Percentiles rank a stretch among this genome's conserved stretches.
Conservation (phyloP, 2,888 invertebrate species). For the Eristalinus sepulchralis region DNA sequence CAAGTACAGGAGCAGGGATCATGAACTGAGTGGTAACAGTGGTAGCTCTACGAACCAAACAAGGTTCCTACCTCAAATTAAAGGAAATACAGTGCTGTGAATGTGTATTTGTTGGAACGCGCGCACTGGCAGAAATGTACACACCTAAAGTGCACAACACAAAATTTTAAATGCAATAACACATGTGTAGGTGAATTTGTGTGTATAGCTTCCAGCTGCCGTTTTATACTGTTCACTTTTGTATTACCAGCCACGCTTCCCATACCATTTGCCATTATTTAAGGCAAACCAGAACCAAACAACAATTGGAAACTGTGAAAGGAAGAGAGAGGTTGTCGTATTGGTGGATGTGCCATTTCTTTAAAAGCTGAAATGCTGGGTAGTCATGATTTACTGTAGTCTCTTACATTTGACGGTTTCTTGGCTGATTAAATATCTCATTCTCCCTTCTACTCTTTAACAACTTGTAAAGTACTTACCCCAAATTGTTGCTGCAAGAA, state of each 20-base stretch:
- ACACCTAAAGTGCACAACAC: constrained; percentile 37
- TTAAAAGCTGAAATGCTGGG: no score
- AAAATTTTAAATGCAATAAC: constrained; percentile 53
- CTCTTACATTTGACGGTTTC: neutral
- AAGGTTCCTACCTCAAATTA: constrained; percentile 20
- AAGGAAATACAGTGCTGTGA: neutral
- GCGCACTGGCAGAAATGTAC: constrained; percentile 25
- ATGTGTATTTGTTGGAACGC: neutral
- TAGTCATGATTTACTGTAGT: neutral
- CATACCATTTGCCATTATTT: constrained; percentile 34
- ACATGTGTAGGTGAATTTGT: constrained; percentile 25
- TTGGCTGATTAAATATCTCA: neutral
- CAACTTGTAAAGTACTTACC: constrained; percentile 74
- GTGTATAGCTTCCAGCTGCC: neutral
- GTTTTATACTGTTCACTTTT: neutral
- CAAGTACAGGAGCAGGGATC: neutral
- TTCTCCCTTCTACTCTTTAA: neutral
- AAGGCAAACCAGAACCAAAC: constrained; percentile 20
- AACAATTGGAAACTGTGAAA: neutral
- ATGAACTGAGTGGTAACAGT: neutral
- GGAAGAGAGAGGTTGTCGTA: neutral
- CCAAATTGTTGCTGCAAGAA: constrained; percentile 77
- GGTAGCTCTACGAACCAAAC: constrained; percentile 22
- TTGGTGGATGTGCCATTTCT: no score
- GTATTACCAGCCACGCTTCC: neutral